Evolutionary conservation across 2,113 vertebrate species (phyloP).

Genomic region (Nesogale talazaci): DNA sequence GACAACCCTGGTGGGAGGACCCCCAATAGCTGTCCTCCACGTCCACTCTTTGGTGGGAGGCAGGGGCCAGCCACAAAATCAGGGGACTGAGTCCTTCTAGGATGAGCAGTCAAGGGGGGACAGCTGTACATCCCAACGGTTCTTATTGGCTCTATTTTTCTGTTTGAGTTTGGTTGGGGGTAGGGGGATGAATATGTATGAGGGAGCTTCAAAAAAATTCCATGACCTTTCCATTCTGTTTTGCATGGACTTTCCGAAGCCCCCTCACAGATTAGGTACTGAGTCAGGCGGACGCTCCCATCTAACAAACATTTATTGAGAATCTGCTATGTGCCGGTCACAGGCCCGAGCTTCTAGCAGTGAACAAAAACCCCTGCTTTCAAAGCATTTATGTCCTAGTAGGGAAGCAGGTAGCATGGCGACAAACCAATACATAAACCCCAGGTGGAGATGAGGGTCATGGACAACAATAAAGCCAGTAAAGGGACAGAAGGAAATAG

Average conservation of each 20-base stretch:
- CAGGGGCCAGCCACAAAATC: fast-evolving
- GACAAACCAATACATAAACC: not conserved
- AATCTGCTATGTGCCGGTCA: not conserved
- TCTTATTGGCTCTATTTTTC: not conserved
- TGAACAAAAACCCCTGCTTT: not conserved
- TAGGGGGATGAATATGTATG: not conserved
- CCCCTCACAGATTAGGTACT: not conserved
- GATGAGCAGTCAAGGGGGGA: not conserved
- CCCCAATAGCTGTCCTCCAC: fast-evolving
- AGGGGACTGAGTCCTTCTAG: not conserved
- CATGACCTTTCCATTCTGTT: not conserved
- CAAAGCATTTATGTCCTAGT: not conserved
- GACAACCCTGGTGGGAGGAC: not conserved
- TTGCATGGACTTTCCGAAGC: not conserved
- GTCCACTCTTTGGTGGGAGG: not conserved
- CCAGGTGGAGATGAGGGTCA: not conserved
- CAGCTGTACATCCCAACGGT: not conserved
- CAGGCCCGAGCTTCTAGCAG: not conserved
- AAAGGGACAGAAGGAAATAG: not conserved
- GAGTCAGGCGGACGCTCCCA: not conserved
- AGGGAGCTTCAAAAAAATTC: not conserved
- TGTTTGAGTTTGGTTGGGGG: not conserved
- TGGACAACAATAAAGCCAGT: not conserved
- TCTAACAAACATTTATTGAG: not conserved
- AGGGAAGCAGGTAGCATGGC: not conserved